Conservation (phyloP, 2,888 invertebrate species). For the Megalurothrips usitatus region DNA sequence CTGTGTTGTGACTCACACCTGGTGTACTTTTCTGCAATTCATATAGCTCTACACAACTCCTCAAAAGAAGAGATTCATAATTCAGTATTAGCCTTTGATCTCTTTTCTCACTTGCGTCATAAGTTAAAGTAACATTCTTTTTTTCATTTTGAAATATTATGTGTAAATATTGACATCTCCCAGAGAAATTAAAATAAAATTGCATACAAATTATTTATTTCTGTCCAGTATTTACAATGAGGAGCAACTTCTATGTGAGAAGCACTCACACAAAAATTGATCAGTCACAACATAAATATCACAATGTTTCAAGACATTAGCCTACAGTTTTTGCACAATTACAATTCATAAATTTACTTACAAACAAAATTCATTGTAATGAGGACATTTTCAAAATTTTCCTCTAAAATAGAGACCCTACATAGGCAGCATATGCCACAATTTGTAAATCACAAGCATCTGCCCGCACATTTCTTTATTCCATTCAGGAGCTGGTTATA, state of each 20-base stretch:
- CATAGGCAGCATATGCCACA: too few species aligned
- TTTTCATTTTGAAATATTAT: neutral
- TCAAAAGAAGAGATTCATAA: neutral
- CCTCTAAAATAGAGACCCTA: too few species aligned
- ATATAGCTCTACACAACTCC: neutral
- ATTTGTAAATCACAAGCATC: too few species aligned
- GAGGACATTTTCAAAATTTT: too few species aligned
- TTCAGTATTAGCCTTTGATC: neutral
- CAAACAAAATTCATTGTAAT: too few species aligned
- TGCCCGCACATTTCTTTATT: too few species aligned
- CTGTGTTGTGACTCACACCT: neutral
- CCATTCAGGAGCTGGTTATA: too few species aligned
- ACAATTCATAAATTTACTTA: too few species aligned
- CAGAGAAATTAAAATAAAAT: neutral
- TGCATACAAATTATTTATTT: constrained; percentile 20
- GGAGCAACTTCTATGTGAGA: constrained; percentile 15
- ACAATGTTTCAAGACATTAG: neutral
- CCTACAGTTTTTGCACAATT: neutral
- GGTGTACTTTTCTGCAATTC: neutral
- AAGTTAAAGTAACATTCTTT: neutral
- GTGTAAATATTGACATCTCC: neutral
- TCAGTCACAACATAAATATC: constrained; percentile 26
- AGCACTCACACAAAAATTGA: constrained; percentile 18
- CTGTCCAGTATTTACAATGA: constrained; percentile 19
- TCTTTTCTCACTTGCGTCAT: neutral